These are phyloP conservation scores for Alcedo atthis DNA, from an alignment of 2,797 vertebrate genomes.

Conservation along the genomic window DNA sequence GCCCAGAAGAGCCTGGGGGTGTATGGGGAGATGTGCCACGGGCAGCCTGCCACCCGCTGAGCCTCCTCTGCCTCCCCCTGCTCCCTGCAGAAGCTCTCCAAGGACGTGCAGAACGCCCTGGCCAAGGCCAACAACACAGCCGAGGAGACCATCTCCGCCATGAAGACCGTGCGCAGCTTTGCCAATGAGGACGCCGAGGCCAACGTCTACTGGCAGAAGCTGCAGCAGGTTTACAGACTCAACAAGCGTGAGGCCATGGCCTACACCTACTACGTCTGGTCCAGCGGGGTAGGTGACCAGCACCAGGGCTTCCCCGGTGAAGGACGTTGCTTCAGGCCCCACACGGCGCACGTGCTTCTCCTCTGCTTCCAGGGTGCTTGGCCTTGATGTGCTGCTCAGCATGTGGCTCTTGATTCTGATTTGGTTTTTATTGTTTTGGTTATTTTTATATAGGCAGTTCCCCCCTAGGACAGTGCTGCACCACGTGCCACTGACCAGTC, in stretches of 20 bases:
- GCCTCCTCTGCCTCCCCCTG: neutral
- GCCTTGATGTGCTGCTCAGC: neutral
- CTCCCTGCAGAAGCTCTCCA: constrained; percentile 85
- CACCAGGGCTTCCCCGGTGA: neutral
- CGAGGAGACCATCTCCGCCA: constrained; percentile 92
- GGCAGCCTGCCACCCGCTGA: neutral
- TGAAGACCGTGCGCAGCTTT: constrained; percentile 95
- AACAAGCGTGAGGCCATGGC: constrained; percentile 91
- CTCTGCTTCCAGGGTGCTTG: neutral
- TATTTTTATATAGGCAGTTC: rapidly evolving
- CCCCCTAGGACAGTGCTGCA: rapidly evolving
- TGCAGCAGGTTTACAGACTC: constrained; percentile 88
- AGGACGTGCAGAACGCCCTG: constrained; percentile 90
- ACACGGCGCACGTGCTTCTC: rapidly evolving
- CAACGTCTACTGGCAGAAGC: constrained; percentile 82
- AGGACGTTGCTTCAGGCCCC: neutral
- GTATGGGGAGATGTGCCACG: rapidly evolving
- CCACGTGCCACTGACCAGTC: rapidly evolving
- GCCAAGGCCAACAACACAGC: constrained; percentile 94
- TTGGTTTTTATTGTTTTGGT: neutral
- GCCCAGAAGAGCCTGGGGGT: rapidly evolving
- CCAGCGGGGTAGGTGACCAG: constrained; percentile 84
- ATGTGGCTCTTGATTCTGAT: neutral
- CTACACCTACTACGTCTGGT: constrained; percentile 92
- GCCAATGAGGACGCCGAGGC: constrained; percentile 89